A percentile compares a stretch with the other conserved stretches of the same genome.
phyloP scores from a whole-genome alignment of 2,113 vertebrate species.

The Ibidorhyncha struthersii region DNA sequence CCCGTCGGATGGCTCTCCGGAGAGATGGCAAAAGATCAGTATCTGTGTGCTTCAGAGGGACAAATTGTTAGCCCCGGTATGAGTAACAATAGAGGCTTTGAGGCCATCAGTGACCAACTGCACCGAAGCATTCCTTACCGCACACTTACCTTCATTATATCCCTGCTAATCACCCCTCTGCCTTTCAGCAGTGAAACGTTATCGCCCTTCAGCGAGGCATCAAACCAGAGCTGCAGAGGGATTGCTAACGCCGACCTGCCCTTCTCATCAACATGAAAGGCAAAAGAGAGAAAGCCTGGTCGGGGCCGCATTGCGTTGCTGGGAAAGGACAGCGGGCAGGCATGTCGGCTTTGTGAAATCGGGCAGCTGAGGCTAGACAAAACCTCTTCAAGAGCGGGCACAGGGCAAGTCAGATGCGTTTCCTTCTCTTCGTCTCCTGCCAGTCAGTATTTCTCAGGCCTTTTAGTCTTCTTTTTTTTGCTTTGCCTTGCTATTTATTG shows the following conservation, averaged over 20 bases:
- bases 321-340: background rate
- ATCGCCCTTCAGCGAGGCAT: background rate
- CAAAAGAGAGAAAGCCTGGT: background rate
- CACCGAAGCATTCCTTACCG: background rate
- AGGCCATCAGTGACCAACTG: background rate
- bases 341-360: background rate
- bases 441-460: background rate
- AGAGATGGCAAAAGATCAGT: background rate
- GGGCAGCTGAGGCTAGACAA: background rate
- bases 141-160: background rate
- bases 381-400: background rate
- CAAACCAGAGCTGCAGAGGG: background rate
- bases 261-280: background rate
- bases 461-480: background rate
- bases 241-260: background rate
- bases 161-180: background rate
- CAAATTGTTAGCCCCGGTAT: background rate
- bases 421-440: background rate
- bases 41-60: background rate
- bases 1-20: background rate
- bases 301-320: fast-evolving
- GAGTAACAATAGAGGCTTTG: slow-evolving; percentile 43
- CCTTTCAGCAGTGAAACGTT: slow-evolving; percentile 11
- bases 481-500: background rate
- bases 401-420: background rate